Evolutionary conservation across 2,797 vertebrate genomes (phyloP).

Genomic region (Rhabdophis nuchalis): DNA sequence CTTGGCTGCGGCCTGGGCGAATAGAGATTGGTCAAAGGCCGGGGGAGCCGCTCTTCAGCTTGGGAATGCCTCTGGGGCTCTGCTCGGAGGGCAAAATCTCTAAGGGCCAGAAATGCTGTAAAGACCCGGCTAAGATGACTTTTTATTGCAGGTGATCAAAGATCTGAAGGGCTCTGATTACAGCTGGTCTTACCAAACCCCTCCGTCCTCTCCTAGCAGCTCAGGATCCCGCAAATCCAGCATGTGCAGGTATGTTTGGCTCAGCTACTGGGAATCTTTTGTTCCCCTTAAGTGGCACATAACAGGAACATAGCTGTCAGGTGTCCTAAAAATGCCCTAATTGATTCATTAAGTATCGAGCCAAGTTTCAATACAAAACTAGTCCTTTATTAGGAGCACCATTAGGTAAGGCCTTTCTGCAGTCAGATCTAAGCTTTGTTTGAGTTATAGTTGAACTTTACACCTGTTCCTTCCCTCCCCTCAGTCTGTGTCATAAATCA

Average conservation of each 20-base stretch:
- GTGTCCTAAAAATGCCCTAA: too few species aligned
- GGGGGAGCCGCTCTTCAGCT: background rate
- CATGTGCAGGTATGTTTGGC: slow-evolving; percentile 87
- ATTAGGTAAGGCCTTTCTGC: too few species aligned
- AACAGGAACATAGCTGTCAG: background rate
- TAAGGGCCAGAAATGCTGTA: background rate
- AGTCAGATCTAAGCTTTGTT: too few species aligned
- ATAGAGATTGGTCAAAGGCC: background rate
- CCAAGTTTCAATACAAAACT: too few species aligned
- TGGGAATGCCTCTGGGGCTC: background rate
- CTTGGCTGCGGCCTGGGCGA: background rate
- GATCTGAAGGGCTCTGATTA: slow-evolving; percentile 97
- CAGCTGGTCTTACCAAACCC: slow-evolving; percentile 96
- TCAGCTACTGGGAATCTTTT: background rate
- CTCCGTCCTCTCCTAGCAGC: slow-evolving; percentile 91
- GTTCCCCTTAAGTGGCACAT: background rate
- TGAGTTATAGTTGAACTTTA: too few species aligned
- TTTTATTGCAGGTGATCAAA: slow-evolving; percentile 83
- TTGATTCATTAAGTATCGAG: too few species aligned
- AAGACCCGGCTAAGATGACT: fast-evolving
- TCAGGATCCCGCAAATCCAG: slow-evolving; percentile 94
- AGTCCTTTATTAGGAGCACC: too few species aligned
- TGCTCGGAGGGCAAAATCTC: background rate
- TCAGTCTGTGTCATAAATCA: too few species aligned
- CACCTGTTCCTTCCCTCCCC: too few species aligned